Evolutionary conservation across 35 echinoderm and acorn worm genomes (phyloP), one percentile per base, ranked within the genome.

Genomic region (Heliocidaris erythrogramma): DNA sequence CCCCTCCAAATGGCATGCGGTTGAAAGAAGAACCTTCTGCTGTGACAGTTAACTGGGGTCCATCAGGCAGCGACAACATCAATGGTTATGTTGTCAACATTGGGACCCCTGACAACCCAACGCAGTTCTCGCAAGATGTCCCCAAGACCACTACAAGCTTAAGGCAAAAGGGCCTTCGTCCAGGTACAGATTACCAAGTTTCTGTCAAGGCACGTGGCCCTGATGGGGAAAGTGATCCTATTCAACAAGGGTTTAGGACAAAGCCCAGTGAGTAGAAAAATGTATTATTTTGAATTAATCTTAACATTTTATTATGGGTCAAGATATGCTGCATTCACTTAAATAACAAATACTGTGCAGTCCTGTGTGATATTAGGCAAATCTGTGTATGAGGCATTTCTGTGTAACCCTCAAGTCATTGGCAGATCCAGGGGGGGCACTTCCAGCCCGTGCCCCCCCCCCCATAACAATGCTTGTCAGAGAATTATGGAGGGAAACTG

Each of bases 201-300:
- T 89, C 87, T 32, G 31, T 89, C 14, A 89, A 89, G 47, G 31
- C 87, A 14, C 29, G 10, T 42, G 47, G 47, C 17, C 18, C 87
- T 14, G 87, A 16, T 89, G 87, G 87, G 31, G 87, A 89, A 42
- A 89, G 87, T 89, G 31, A 89, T 14, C 87, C 87, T 17, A 17
- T 89, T 14, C 31, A 89, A 24, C 87, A 89, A 48, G 30, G 14
- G 0, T 42, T 89, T 24, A 89, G 32, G 32, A 89, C 87, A 78
- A 78, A n/a, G 65, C 65, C 65, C 27, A 78, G 65, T 78, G 65
- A 78, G 65, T 78, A 78, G 6, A 12, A 60, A 60, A 60, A 42
- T 42, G 35, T 60, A 11, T 60, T 18, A 60, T 60, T 12, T 60
- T 12, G 59, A 60, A 60, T 60, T 2, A 60, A 42, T 3, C 35